Base-by-base conservation (phyloP, 1,140 invertebrate genomes). In the Alviniconcha marisindica region DNA sequence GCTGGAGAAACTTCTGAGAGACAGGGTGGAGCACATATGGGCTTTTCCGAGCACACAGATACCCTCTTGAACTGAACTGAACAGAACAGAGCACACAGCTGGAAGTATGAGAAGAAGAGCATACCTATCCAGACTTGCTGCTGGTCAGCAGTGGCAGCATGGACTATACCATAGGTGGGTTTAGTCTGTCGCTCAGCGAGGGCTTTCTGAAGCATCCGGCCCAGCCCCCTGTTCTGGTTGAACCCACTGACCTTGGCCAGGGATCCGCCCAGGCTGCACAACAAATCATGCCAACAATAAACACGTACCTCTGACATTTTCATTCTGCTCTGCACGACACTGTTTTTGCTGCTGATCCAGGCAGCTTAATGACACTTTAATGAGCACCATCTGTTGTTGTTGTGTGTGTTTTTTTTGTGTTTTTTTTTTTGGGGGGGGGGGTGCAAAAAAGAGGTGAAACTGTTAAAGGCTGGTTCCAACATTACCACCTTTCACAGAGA, bases 161-260 rank as follows among this genome's bases (percentile, higher is more conserved):
- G 51, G 33, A 79, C 77, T 48, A 42, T 33, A 51, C 76, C 28
- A 0, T 2, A 18, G 18, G 24, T 7, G 24, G 28, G 40, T 18
- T 3, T 4, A 3, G 56, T 60, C 56, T 76, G 73, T 31, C 42
- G 14, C 73, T 44, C 7, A 0, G 31, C 31, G 24, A 82, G 44
- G 21, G 15, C 33, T 24, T 81, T 56, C 21, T 63, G 38, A 0
- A 84, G 60, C 56, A 84, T 69, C 36, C 38, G 10, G 14, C 74
- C 78, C 40, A 84, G 48, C 7, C 60, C 79, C 74, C 69, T 33
- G 79, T 84, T 84, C 54, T 81, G 80, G 73, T 84, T 84, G 56
- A 81, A 84, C 2, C 83, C 83, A 48, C 80, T 44, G 36, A 84
- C 54, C 21, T 69, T 36, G 7, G 60, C 83, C 66, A 84, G 73